Evolutionary conservation across 2,888 invertebrate genomes (phyloP).

Genomic region (Drosophila siamana): DNA sequence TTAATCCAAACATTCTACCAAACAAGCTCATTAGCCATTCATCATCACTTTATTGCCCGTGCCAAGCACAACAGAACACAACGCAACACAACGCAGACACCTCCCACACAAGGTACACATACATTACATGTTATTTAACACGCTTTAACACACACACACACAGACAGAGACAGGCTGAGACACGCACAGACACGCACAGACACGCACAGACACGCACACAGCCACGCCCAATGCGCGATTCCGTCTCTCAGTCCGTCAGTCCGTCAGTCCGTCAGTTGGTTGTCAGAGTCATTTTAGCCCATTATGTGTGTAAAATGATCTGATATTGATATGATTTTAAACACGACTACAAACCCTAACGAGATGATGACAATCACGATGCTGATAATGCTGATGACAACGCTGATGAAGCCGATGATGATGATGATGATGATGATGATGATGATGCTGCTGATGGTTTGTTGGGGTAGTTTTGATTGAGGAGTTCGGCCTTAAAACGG

Average conservation of each 20-base stretch:
- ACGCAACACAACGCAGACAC: slow-evolving; percentile 18
- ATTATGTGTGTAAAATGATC: slow-evolving; percentile 65
- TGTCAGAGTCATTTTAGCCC: slow-evolving; percentile 40
- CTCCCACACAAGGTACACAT: not conserved
- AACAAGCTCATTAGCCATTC: slow-evolving; percentile 44
- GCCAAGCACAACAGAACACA: slow-evolving; percentile 25
- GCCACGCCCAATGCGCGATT: slow-evolving; percentile 22
- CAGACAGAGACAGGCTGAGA: too few species aligned
- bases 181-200: slow-evolving; percentile 1
- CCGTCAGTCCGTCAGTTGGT: slow-evolving; percentile 14
- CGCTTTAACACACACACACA: slow-evolving; percentile 16
- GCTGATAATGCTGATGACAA: not conserved
- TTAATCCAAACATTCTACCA: slow-evolving; percentile 19
- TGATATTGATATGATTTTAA: slow-evolving; percentile 71
- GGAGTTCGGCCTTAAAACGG: not conserved
- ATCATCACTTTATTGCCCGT: slow-evolving; percentile 38
- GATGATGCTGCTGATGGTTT: not conserved
- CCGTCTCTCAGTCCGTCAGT: slow-evolving; percentile 11
- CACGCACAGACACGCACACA: not conserved
- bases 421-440: not conserved
- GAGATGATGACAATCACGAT: slow-evolving; percentile 11
- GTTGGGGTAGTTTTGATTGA: slow-evolving; percentile 17
- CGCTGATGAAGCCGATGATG: slow-evolving; percentile 12
- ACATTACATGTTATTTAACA: slow-evolving; percentile 25
- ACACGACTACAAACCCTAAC: slow-evolving; percentile 40